Percentiles rank a stretch among this genome's conserved stretches.
Evolutionary conservation across 2,113 vertebrate species (phyloP).

Genomic region (Microtus montanus): DNA sequence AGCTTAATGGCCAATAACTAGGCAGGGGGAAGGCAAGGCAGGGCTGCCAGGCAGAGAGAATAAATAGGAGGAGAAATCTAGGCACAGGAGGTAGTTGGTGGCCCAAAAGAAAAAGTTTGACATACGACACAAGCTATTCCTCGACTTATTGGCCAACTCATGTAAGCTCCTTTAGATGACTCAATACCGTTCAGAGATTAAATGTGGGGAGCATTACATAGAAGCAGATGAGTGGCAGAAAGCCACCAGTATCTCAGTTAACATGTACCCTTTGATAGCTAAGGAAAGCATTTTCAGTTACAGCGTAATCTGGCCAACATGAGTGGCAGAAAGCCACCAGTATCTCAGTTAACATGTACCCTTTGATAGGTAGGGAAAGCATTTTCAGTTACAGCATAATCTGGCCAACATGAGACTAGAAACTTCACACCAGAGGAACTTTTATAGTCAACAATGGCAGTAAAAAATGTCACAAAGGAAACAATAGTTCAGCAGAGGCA

Average conservation of each 20-base stretch:
- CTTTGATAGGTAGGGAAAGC: neutral
- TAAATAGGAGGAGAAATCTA: neutral
- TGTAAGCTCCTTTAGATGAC: neutral
- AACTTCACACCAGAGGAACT: neutral
- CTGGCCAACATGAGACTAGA: neutral
- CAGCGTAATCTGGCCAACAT: too few relatives aligned
- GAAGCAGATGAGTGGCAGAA: neutral
- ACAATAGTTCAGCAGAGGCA: neutral
- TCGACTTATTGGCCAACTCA: neutral
- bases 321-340: neutral
- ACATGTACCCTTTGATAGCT: neutral
- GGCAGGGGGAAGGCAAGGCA: neutral
- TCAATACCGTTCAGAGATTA: conserved; percentile 18
- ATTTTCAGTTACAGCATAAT: neutral
- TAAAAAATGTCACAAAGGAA: neutral
- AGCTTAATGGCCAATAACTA: neutral
- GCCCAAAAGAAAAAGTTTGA: neutral
- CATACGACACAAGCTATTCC: neutral
- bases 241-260: neutral
- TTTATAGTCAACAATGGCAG: neutral
- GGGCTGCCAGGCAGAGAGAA: neutral
- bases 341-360: neutral
- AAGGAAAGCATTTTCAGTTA: neutral
- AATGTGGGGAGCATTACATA: neutral
- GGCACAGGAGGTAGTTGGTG: neutral